A percentile compares a stretch with the other conserved stretches of the same genome.
Evolutionary conservation across 2,113 vertebrate genomes (phyloP).

Genomic region (Campylomormyrus numenius): DNA sequence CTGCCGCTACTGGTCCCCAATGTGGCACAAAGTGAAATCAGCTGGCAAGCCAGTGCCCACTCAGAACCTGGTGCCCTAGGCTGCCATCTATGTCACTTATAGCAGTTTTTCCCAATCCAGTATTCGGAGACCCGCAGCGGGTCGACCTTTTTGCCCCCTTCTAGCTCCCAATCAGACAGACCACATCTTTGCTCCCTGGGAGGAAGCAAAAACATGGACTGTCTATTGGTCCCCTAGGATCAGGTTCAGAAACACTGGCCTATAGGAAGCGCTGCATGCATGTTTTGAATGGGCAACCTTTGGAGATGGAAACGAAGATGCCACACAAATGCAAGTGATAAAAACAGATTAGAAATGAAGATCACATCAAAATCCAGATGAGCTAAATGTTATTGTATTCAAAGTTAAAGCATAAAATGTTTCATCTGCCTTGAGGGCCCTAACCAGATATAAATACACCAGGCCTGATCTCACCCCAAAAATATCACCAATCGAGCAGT

Average conservation of each 20-base stretch:
- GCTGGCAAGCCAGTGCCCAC: background rate
- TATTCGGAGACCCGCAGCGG: background rate
- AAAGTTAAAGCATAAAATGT: background rate
- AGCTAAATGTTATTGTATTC: background rate
- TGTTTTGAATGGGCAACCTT: background rate
- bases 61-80: background rate
- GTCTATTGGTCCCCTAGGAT: background rate
- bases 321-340: background rate
- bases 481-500: background rate
- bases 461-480: background rate
- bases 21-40: background rate
- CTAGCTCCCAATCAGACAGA: background rate
- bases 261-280: background rate
- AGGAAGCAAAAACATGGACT: background rate
- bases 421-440: background rate
- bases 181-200: background rate
- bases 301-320: background rate
- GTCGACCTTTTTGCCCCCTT: background rate
- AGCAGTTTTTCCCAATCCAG: background rate
- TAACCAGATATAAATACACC: background rate
- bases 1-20: background rate
- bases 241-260: background rate
- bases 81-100: background rate
- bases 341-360: background rate
- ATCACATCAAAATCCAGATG: background rate